Conservation (phyloP, 2,888 invertebrate genomes). For the Trissolcus brochymenae region DNA sequence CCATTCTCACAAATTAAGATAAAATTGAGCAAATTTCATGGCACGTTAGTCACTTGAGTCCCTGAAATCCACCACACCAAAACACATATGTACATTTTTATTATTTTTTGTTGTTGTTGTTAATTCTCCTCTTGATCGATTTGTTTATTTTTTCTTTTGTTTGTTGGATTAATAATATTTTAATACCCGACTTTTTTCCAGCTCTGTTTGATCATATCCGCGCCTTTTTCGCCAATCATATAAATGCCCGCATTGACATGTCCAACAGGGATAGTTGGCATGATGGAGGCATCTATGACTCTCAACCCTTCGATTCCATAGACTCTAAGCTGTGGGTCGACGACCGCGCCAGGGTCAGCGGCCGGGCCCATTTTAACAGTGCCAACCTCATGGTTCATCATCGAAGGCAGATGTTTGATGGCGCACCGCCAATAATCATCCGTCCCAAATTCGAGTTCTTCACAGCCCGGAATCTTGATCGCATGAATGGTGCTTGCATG, state of each 20-base stretch:
- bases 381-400: slow-evolving; percentile 81
- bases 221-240: slow-evolving; percentile 81
- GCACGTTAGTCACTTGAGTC: too few species aligned
- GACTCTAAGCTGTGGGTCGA: slow-evolving; percentile 78
- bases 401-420: slow-evolving; percentile 79
- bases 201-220: slow-evolving; percentile 78
- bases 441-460: slow-evolving; percentile 75
- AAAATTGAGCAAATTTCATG: too few species aligned
- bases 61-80: too few species aligned
- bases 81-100: too few species aligned
- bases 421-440: slow-evolving; percentile 84
- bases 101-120: too few species aligned
- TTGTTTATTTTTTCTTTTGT: not conserved
- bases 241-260: slow-evolving; percentile 80
- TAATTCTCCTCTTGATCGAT: too few species aligned
- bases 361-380: slow-evolving; percentile 80
- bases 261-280: slow-evolving; percentile 80
- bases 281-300: slow-evolving; percentile 80
- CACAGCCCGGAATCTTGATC: slow-evolving; percentile 79
- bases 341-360: slow-evolving; percentile 78
- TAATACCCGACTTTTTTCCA: slow-evolving; percentile 68
- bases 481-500: slow-evolving; percentile 75
- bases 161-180: not conserved
- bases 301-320: slow-evolving; percentile 78
- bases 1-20: too few species aligned